A percentile compares a stretch with the other conserved stretches of the same genome.
phyloP scores from a whole-genome alignment of 37 sponge, comb jelly and placozoan species.

The Petrosia ficiformis region DNA sequence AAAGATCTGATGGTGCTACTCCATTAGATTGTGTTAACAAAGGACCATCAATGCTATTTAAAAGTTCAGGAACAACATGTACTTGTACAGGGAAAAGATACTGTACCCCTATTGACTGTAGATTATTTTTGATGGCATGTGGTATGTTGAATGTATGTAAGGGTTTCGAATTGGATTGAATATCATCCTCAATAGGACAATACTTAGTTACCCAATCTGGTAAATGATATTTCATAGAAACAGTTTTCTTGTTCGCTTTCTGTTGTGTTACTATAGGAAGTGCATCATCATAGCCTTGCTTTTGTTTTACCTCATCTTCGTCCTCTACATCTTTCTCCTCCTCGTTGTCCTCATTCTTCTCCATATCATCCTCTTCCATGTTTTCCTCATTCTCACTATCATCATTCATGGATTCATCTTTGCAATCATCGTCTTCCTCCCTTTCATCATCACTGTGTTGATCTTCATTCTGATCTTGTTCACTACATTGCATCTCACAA shows the following conservation, averaged over 20 bases:
- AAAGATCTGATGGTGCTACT: slow-evolving; percentile 58
- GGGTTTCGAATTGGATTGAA: slow-evolving; percentile 28
- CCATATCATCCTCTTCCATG: background rate
- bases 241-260: no score
- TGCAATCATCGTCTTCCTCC: background rate
- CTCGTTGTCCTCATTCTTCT: background rate
- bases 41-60: slow-evolving; percentile 6
- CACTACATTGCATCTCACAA: no score
- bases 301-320: background rate
- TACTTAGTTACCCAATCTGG: slow-evolving; percentile 62
- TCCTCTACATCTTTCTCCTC: slow-evolving; percentile 10
- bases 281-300: background rate
- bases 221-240: slow-evolving; percentile 23
- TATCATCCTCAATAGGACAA: slow-evolving; percentile 39
- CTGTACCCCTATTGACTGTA: slow-evolving; percentile 26
- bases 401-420: background rate
- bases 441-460: background rate
- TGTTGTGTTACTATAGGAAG: background rate
- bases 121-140: slow-evolving; percentile 28
- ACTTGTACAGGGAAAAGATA: slow-evolving; percentile 61
- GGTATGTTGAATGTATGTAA: slow-evolving; percentile 29
- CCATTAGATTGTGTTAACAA: slow-evolving; percentile 15
- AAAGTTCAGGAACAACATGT: slow-evolving; percentile 41
- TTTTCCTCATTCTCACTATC: background rate
- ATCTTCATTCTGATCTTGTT: no score